Base-by-base conservation (phyloP, 2,113 vertebrate genomes). In the Gorilla gorilla region DNA sequence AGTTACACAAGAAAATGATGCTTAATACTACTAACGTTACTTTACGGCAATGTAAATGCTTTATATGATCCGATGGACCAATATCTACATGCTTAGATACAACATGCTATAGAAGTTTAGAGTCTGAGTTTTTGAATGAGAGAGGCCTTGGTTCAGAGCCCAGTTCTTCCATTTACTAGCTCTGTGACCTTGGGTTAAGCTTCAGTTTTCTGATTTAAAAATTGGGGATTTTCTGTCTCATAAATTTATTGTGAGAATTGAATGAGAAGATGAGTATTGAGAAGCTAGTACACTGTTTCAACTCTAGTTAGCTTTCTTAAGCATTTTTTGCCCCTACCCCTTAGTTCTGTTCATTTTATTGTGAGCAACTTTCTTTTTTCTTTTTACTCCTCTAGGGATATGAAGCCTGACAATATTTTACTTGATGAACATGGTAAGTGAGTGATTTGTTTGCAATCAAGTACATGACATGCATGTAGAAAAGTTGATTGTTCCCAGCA, bases 391-490 rank as follows among this genome's bases (percentile, higher is more conserved):
- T 30, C 93, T 98, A 99, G 99, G 97, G 99, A 99, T 97, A 99
- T 99, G 98, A 99, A 99, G 94, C 99, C 99, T 38, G 99, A 99
- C 98, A 99, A 99, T 98, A 99, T 99, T 98, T 99, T 99, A n/a
- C 99, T 99, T 98, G 99, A 99, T 81, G 99, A 99, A 94, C 99
- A 99, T 0, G 99, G 99, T 99, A 98, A 99, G 99, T 98, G 48
- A 73, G 57, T 75, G 6, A 75, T 79, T 93, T 96, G 17, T 90
- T 90, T 78, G 30, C 76, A 38, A 11, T 82, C 59, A 55, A 61
- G 25, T 48, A 52, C 5, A 3, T 81, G 50, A 38, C 38, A 61
- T 55, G 35, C 22, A 43, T 27, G 3, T 83, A 55, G 18, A 48
- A 64, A 80, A 48, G 32, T 0, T 17, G 11, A 32, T 50, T 66